A percentile compares a stretch with the other conserved stretches of the same genome.
Conservation (phyloP, 2,113 vertebrate genomes). For the Dipodomys spectabilis region DNA sequence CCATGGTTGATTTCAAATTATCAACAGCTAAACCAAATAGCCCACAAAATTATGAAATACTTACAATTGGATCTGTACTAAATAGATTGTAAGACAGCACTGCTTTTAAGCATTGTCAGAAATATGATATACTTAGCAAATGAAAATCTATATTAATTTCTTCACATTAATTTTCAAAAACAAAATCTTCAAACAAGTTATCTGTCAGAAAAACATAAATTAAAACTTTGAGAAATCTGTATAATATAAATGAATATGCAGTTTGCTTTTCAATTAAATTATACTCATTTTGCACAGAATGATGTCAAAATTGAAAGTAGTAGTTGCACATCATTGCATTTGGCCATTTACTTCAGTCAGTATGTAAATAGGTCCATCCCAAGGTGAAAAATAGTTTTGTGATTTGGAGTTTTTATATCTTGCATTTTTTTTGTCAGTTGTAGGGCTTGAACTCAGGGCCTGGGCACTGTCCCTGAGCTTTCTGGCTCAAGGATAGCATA, state of each 20-base stretch:
- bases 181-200: not conserved
- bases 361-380: not conserved
- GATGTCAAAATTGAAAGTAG: not conserved
- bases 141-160: not conserved
- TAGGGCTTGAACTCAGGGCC: too few relatives aligned
- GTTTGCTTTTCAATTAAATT: not conserved
- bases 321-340: not conserved
- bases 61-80: not conserved
- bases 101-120: not conserved
- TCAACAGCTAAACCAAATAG: not conserved
- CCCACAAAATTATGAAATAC: not conserved
- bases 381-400: not conserved
- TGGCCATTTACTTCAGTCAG: not conserved
- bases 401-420: not conserved
- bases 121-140: constrained; percentile 18
- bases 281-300: not conserved
- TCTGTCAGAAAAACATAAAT: not conserved
- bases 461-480: too few relatives aligned
- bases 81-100: not conserved
- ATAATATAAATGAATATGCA: not conserved
- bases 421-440: too few relatives aligned
- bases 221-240: not conserved
- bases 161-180: not conserved
- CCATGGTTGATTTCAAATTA: not conserved
- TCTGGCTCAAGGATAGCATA: too few relatives aligned